Percentiles rank a stretch among this genome's conserved stretches.
Conservation (phyloP, 2,888 invertebrate species). For the Drosophila austrosaltans region DNA sequence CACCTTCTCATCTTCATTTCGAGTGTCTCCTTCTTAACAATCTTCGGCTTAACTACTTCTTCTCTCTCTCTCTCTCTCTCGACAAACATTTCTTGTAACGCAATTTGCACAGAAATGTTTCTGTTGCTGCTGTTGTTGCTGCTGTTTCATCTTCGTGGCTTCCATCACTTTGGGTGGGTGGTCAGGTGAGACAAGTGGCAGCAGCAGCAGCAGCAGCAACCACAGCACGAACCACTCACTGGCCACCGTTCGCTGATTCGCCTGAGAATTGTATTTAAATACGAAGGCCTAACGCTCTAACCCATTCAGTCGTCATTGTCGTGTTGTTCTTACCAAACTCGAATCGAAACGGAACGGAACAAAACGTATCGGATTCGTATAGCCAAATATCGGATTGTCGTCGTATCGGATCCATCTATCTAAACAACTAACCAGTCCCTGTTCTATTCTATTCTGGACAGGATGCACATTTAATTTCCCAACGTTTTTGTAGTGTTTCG, state of each 20-base stretch:
- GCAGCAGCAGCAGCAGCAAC: constrained; percentile 40
- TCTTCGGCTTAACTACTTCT: too few species aligned
- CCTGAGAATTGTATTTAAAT: constrained; percentile 82
- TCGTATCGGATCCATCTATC: too few species aligned
- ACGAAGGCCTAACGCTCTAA: constrained; percentile 75
- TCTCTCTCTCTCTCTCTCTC: constrained; percentile 1
- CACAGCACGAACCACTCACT: constrained; percentile 44
- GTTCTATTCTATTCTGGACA: constrained; percentile 31
- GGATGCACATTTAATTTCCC: constrained; percentile 60
- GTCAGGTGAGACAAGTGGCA: constrained; percentile 82
- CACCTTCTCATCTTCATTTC: constrained; percentile 6
- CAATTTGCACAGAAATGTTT: constrained; percentile 78
- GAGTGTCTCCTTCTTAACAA: not conserved
- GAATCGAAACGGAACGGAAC: constrained; percentile 7
- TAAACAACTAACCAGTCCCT: constrained; percentile 6
- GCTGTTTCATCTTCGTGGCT: constrained; percentile 56
- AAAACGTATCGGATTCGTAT: too few species aligned
- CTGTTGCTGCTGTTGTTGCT: constrained; percentile 25
- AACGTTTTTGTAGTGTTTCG: not conserved
- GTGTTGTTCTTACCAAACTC: constrained; percentile 76
- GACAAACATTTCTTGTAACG: constrained; percentile 69
- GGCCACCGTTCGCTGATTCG: constrained; percentile 69
- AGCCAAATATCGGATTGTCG: too few species aligned
- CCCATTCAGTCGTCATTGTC: constrained; percentile 81
- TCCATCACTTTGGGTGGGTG: constrained; percentile 79